These are phyloP conservation scores for Hydrotaea diabolus DNA, from an alignment of 2,888 invertebrate species.

Conservation along the genomic window DNA sequence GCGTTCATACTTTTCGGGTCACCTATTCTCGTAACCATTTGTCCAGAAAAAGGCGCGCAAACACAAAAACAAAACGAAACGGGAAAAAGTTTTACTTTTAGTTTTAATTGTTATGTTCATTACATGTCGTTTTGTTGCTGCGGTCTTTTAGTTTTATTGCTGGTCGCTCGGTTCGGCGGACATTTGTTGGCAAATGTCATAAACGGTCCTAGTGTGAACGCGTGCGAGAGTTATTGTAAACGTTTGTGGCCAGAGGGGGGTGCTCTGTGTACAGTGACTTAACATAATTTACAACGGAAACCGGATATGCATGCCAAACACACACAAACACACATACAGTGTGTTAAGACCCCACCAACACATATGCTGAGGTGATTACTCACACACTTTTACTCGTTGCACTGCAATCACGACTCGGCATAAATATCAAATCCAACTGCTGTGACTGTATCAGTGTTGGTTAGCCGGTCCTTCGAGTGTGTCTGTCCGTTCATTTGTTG, in stretches of 20 bases:
- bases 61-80: not conserved
- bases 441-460: not conserved
- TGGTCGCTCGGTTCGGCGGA: slow-evolving; percentile 6
- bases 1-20: too few species aligned
- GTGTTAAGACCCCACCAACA: slow-evolving; percentile 25
- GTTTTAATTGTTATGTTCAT: slow-evolving; percentile 40
- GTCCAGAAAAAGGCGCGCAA: not conserved
- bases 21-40: too few species aligned
- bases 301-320: slow-evolving; percentile 61
- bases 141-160: slow-evolving; percentile 42
- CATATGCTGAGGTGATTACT: not conserved
- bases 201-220: not conserved
- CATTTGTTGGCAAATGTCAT: slow-evolving; percentile 34
- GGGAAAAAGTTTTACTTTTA: slow-evolving; percentile 15
- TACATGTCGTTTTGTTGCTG: slow-evolving; percentile 22
- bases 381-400: not conserved
- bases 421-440: not conserved
- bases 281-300: slow-evolving; percentile 60
- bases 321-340: slow-evolving; percentile 21
- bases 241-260: too few species aligned
- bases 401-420: not conserved
- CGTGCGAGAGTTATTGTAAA: too few species aligned
- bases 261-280: slow-evolving; percentile 21
- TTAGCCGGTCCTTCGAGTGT: too few species aligned
- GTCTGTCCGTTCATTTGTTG: not conserved